Base-by-base conservation (phyloP, 2,888 invertebrate genomes). In the Chouioia cunea region DNA sequence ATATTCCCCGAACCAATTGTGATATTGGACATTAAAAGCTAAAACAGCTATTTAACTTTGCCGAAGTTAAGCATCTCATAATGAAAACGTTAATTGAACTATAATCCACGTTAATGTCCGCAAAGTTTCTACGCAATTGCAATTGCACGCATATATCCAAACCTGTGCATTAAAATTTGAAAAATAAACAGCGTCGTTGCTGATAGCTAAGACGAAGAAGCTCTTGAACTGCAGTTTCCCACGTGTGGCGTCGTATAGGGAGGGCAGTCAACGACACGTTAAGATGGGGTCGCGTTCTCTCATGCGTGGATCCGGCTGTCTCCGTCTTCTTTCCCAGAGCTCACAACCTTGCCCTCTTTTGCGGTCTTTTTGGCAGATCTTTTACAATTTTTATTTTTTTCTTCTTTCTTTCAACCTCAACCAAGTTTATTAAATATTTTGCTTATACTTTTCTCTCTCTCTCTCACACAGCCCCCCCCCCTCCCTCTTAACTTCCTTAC, bases 271-370 rank as follows among this genome's bases (percentile, higher is more conserved):
- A 80, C 79, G 77, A 79, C 77, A 79, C 77, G 77, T 77, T 75
- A 76, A 79, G 79, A 74, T 76, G 65, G 36, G 43, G 63, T 65
- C 73, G 73, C 77, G 82, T 71, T 81, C 79, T 74, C 76, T 81
- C 81, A 79, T 77, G 82, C 82, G 81, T 79, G 76, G 72, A 80
- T 82, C 82, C 82, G 79, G 36, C 36, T 70, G 67, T 57, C 77
- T 74, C 59, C 58, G 47, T 23, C 47, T 65, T 62, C 76, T 79
- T 81, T 82, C 81, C 79, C 81, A 80, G 76, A 78, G 75, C 75
- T 75, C 62, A n/a, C 16, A 43, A 53, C 53, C 53, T 53, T 22
- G 18, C 10, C n/a, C 14, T 20, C 53, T 53, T 14, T 12, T 8
- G 22, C 18, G 36, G 36, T 36, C 10, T 36, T 36, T n/a, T 36